Evolutionary conservation across 2,797 vertebrate species (phyloP).

Genomic region (Knipowitschia caucasica): DNA sequence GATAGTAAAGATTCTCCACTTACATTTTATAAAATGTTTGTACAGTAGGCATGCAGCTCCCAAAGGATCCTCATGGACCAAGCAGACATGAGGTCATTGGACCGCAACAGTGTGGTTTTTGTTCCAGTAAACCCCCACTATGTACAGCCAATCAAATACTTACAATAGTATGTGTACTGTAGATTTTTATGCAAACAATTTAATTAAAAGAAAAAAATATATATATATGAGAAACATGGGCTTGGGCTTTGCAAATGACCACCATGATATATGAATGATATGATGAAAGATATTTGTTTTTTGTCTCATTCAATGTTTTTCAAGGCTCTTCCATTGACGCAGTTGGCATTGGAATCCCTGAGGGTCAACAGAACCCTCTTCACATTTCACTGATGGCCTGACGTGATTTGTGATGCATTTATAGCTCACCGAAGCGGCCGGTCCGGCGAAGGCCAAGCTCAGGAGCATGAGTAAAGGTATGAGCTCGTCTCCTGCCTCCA

Average conservation of each 20-base stretch:
- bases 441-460: slow-evolving; percentile 91
- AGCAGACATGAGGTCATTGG: slow-evolving; percentile 9
- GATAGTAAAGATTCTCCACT: not conserved
- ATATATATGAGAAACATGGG: no score
- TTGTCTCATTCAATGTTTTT: no score
- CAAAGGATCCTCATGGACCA: not conserved
- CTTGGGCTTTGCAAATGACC: no score
- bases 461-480: slow-evolving; percentile 93
- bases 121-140: slow-evolving; percentile 6
- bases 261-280: no score
- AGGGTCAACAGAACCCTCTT: not conserved
- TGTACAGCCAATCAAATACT: slow-evolving; percentile 7
- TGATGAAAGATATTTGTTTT: no score
- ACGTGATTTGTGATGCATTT: not conserved
- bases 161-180: not conserved
- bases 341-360: no score
- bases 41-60: not conserved
- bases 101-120: slow-evolving; percentile 8
- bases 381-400: not conserved
- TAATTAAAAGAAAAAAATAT: not conserved
- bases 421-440: slow-evolving; percentile 86
- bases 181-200: not conserved
- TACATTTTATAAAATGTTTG: not conserved
- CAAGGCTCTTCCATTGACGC: no score
- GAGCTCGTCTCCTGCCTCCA: slow-evolving; percentile 90